Evolutionary conservation across 2,888 invertebrate genomes (phyloP).

Genomic region (Meloe dianella): DNA sequence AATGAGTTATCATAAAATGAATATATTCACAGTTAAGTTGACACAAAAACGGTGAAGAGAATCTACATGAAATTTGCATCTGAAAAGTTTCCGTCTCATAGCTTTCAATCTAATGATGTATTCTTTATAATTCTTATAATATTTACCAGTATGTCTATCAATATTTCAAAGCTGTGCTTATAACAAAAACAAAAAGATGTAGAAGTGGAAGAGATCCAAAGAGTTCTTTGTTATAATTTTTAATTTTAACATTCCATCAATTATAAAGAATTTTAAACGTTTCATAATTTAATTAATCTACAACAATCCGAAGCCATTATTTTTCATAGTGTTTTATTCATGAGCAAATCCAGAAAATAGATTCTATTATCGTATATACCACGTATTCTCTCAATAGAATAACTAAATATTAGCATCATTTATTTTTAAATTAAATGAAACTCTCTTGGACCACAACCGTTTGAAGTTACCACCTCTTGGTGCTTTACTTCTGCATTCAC

Average conservation of each 20-base stretch:
- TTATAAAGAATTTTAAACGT: background rate
- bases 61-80: slow-evolving; percentile 38
- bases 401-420: background rate
- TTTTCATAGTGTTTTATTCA: background rate
- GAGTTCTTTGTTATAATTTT: background rate
- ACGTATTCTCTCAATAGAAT: too few relatives aligned
- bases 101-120: slow-evolving; percentile 38
- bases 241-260: background rate
- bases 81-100: slow-evolving; percentile 34
- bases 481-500: too few relatives aligned
- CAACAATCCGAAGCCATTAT: background rate
- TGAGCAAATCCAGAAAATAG: background rate
- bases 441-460: background rate
- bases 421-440: background rate
- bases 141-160: background rate
- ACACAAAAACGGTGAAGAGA: slow-evolving; percentile 31
- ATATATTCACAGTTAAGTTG: slow-evolving; percentile 34
- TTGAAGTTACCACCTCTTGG: background rate
- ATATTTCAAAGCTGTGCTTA: background rate
- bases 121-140: slow-evolving; percentile 34
- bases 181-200: background rate
- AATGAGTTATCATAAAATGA: slow-evolving; percentile 34
- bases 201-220: background rate
- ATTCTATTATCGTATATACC: too few relatives aligned
- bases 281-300: background rate